Evolutionary conservation across 1,140 invertebrate species (phyloP).

Genomic region (Amyelois transitella): DNA sequence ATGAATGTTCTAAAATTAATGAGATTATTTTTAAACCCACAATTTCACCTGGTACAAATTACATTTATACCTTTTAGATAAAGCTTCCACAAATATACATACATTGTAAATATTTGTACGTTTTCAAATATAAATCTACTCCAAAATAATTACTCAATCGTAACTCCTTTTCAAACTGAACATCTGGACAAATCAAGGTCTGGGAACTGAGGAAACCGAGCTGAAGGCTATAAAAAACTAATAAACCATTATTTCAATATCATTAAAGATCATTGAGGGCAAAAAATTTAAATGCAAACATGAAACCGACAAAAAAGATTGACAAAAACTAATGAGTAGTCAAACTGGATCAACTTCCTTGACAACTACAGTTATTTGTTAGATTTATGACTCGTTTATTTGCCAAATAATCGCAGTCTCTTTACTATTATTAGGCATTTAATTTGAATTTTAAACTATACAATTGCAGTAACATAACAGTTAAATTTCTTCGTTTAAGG

Average conservation of each 20-base stretch:
- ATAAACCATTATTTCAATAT: slow-evolving; percentile 45
- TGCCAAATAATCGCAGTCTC: slow-evolving; percentile 8
- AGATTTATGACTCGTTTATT: slow-evolving; percentile 22
- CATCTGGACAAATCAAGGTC: slow-evolving; percentile 56
- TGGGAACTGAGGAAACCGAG: slow-evolving; percentile 52
- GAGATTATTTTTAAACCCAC: too few relatives aligned
- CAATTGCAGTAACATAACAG: too few relatives aligned
- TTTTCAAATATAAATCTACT: slow-evolving; percentile 24
- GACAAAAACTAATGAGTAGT: slow-evolving; percentile 35
- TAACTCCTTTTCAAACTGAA: slow-evolving; percentile 24
- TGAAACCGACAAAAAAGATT: slow-evolving; percentile 30
- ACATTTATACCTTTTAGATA: too few relatives aligned
- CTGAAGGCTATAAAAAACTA: slow-evolving; percentile 38
- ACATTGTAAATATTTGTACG: background rate
- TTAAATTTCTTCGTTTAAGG: too few relatives aligned
- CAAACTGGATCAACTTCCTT: slow-evolving; percentile 51
- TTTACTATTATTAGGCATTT: background rate
- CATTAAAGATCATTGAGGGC: slow-evolving; percentile 48
- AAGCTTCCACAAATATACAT: too few relatives aligned
- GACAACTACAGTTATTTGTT: slow-evolving; percentile 37
- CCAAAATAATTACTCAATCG: slow-evolving; percentile 16
- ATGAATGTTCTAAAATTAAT: too few relatives aligned
- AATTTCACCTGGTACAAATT: too few relatives aligned
- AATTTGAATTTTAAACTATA: background rate
- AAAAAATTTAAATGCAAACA: slow-evolving; percentile 41